Evolutionary conservation across 2,888 invertebrate species (phyloP).

Genomic region (Rhaphigaster nebulosa): DNA sequence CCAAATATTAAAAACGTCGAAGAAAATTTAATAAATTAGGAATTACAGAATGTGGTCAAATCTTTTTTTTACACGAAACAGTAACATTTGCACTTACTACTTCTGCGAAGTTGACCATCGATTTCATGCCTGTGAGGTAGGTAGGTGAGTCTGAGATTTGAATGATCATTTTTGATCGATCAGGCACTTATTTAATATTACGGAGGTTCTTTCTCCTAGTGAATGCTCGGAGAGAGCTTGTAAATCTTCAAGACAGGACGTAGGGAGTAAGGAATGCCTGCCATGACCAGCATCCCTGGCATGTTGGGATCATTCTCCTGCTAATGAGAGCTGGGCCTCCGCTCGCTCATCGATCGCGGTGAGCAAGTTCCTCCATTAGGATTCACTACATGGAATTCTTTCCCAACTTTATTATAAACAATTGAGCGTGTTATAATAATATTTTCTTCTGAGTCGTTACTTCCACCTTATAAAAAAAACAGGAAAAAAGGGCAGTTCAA

Average conservation of each 20-base stretch:
- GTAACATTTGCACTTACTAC: too few relatives aligned
- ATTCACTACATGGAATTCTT: neutral
- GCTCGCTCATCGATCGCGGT: neutral
- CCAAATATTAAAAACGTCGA: too few relatives aligned
- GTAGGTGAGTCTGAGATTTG: too few relatives aligned
- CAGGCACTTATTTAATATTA: too few relatives aligned
- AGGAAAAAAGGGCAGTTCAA: too few relatives aligned
- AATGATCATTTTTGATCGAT: too few relatives aligned
- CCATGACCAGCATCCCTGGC: neutral
- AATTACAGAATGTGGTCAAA: too few relatives aligned
- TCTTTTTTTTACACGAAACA: too few relatives aligned
- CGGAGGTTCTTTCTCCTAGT: neutral
- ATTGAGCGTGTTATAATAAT: neutral
- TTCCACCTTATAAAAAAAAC: too few relatives aligned
- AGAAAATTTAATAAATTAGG: too few relatives aligned
- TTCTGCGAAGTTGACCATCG: too few relatives aligned
- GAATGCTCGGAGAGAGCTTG: neutral
- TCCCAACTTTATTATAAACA: neutral
- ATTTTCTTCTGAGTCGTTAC: neutral
- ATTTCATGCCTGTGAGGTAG: too few relatives aligned
- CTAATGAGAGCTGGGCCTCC: neutral
- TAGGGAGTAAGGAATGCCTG: neutral
- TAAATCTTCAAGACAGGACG: neutral
- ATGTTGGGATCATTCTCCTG: neutral
- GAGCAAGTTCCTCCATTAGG: neutral